phyloP scores from a whole-genome alignment of 2,888 invertebrate genomes.

The Trachelus tabidus region DNA sequence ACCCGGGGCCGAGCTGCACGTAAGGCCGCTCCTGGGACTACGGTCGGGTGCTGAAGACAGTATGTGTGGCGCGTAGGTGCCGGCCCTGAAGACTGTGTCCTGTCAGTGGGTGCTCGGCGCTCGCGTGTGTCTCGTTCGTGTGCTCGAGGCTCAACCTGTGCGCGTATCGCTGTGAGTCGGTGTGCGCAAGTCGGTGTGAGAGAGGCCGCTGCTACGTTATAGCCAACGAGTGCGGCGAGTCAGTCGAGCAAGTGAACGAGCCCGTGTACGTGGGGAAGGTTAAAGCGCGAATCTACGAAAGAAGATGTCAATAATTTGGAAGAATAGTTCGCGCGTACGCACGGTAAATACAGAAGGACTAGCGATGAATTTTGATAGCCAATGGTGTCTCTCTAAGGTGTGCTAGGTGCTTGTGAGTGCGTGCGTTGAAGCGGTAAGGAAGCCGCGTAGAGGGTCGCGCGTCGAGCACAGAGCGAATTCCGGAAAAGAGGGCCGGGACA shows the following conservation, averaged over 20 bases:
- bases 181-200: slow-evolving; percentile 19
- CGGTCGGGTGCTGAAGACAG: slow-evolving; percentile 1
- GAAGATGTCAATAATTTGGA: slow-evolving; percentile 56
- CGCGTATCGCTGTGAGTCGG: slow-evolving; percentile 12
- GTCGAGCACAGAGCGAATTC: slow-evolving; percentile 3
- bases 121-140: slow-evolving; percentile 5
- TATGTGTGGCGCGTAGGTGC: slow-evolving; percentile 2
- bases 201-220: slow-evolving; percentile 8
- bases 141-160: slow-evolving; percentile 18
- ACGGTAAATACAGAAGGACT: slow-evolving; percentile 20
- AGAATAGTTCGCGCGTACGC: slow-evolving; percentile 27
- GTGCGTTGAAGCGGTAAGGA: not conserved
- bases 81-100: not conserved
- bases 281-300: slow-evolving; percentile 17
- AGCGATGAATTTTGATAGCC: not conserved
- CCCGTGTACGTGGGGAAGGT: slow-evolving; percentile 21
- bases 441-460: not conserved
- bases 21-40: not conserved
- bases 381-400: not conserved
- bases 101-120: not conserved
- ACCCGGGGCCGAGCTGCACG: not conserved
- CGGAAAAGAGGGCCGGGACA: slow-evolving; percentile 8
- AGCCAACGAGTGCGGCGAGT: slow-evolving; percentile 17
- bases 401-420: not conserved
- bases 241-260: slow-evolving; percentile 45